These are phyloP conservation scores for Lottia gigantea DNA, from an alignment of 2,888 invertebrate genomes.

Conservation along the genomic window DNA sequence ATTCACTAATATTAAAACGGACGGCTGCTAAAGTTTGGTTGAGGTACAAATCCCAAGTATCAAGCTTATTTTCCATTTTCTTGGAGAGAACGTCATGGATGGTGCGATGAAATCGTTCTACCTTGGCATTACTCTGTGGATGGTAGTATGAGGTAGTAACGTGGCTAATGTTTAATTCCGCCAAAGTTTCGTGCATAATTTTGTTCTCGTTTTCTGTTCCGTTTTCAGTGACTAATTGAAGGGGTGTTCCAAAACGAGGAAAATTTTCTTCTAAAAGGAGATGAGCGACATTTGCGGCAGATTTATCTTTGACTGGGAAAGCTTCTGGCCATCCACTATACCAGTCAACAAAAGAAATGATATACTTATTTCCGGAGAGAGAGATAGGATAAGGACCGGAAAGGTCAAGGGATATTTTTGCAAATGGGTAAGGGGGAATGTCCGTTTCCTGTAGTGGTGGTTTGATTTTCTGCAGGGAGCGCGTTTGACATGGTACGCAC, in stretches of 20 bases:
- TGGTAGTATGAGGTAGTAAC: conserved; percentile 15
- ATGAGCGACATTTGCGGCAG: conserved; percentile 26
- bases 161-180: conserved; percentile 12
- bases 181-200: conserved; percentile 18
- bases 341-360: background rate
- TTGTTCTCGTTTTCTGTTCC: conserved; percentile 22
- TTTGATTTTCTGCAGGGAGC: conserved; percentile 20
- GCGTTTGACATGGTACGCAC: conserved; percentile 24
- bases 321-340: conserved; percentile 29
- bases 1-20: conserved; percentile 13
- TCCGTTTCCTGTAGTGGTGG: conserved; percentile 32
- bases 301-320: conserved; percentile 28
- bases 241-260: conserved; percentile 25
- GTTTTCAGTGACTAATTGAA: conserved; percentile 24
- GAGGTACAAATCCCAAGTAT: conserved; percentile 13
- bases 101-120: conserved; percentile 20
- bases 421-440: conserved; percentile 22
- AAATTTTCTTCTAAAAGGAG: conserved; percentile 32
- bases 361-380: conserved; percentile 23
- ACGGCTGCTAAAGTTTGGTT: conserved; percentile 13
- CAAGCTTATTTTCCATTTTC: conserved; percentile 11
- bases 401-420: conserved; percentile 20
- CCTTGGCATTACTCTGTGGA: conserved; percentile 15
- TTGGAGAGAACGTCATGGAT: conserved; percentile 17
- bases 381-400: conserved; percentile 24